Conservation (phyloP, 2,113 vertebrate genomes). For the Heteronetta atricapilla region DNA sequence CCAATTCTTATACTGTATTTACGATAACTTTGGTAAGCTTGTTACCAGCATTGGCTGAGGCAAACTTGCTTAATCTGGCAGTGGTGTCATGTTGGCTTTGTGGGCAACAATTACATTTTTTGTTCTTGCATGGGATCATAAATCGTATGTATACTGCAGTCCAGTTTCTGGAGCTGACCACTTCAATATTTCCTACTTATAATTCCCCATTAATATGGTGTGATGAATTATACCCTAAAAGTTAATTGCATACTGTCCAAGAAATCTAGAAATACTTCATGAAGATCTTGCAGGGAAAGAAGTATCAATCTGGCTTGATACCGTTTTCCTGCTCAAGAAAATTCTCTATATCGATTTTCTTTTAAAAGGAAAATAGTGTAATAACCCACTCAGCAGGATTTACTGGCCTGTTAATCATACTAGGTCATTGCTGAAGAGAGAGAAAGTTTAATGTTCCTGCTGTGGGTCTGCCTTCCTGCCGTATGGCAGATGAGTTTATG, state of each 20-base stretch:
- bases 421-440: neutral
- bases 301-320: neutral
- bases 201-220: neutral
- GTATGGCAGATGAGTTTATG: neutral
- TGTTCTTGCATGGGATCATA: neutral
- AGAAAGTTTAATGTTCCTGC: slow-evolving; percentile 25
- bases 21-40: neutral
- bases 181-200: neutral
- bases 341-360: slow-evolving; percentile 45
- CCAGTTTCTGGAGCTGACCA: neutral
- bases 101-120: neutral
- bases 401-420: slow-evolving; percentile 38
- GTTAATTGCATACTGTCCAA: slow-evolving; percentile 12
- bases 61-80: neutral
- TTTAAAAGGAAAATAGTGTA: slow-evolving; percentile 49
- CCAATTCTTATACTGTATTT: neutral
- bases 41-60: neutral
- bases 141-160: neutral
- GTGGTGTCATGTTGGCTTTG: neutral
- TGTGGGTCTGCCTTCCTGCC: slow-evolving; percentile 36
- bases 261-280: slow-evolving; percentile 45
- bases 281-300: neutral
- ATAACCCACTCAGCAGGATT: slow-evolving; percentile 49
- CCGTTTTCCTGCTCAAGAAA: slow-evolving; percentile 9
- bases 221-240: slow-evolving; percentile 4